Evolutionary conservation across 2,888 invertebrate genomes (phyloP).

Genomic region (Agriopis leucophaearia): DNA sequence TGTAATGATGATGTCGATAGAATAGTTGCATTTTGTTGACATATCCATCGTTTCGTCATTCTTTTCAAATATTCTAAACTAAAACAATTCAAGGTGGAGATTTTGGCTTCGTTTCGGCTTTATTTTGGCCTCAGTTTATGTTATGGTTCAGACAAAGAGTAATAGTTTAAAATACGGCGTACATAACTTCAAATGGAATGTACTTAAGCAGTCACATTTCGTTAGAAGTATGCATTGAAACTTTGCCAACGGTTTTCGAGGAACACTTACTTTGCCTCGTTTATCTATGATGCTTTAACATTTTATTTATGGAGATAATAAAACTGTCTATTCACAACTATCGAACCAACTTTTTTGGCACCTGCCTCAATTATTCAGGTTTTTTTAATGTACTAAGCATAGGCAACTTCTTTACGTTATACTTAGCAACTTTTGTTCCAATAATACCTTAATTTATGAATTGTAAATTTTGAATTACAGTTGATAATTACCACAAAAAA

Average conservation of each 20-base stretch:
- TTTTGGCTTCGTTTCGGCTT: neutral
- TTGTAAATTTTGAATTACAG: too few species aligned
- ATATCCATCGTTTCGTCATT: neutral
- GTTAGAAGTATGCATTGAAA: conserved; percentile 28
- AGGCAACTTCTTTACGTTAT: too few species aligned
- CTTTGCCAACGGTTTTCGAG: conserved; percentile 24
- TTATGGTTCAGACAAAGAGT: conserved; percentile 20
- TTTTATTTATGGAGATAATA: too few species aligned
- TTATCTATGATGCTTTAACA: neutral
- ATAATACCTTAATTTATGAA: too few species aligned
- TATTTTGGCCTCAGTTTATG: conserved; percentile 2
- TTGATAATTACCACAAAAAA: too few species aligned
- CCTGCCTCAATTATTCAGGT: too few species aligned
- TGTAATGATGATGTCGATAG: too few species aligned
- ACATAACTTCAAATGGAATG: conserved; percentile 21
- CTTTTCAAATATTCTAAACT: neutral
- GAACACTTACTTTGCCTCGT: neutral
- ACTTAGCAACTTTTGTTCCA: too few species aligned
- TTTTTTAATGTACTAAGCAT: too few species aligned
- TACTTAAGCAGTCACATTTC: conserved; percentile 17
- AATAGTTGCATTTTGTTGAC: too few species aligned
- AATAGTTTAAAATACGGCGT: conserved; percentile 22
- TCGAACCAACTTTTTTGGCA: too few species aligned
- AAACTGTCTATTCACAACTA: too few species aligned
- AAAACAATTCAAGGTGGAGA: neutral